A percentile compares a stretch with the other conserved stretches of the same genome.
phyloP scores from a whole-genome alignment of 2,113 vertebrate genomes.

The Syrrhaptes paradoxus region DNA sequence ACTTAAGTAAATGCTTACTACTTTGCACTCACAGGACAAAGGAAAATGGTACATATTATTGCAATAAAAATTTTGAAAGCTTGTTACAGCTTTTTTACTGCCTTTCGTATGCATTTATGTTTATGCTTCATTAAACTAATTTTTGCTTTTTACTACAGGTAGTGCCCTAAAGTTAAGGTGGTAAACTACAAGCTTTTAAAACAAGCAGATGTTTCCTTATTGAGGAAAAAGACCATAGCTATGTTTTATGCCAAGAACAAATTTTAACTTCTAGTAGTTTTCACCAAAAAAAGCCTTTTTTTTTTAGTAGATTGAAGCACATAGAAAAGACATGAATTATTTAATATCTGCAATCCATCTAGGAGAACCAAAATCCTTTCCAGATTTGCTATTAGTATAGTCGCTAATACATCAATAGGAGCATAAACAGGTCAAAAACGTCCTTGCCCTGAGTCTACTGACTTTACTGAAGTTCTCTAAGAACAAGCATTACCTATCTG shows the following conservation, averaged over 20 bases:
- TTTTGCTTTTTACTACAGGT: conserved; percentile 20
- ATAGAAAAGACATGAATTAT: background rate
- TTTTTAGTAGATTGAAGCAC: background rate
- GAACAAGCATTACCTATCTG: background rate
- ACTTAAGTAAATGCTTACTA: background rate
- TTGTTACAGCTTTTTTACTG: conserved; percentile 55
- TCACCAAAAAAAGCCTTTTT: background rate
- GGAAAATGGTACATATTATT: background rate
- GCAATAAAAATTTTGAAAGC: conserved; percentile 48
- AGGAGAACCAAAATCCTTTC: background rate
- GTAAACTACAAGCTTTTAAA: conserved; percentile 35
- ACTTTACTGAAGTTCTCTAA: background rate
- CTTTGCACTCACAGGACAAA: background rate
- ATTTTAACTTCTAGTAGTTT: conserved; percentile 42
- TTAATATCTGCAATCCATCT: background rate
- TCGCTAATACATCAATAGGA: background rate
- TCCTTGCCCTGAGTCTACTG: background rate
- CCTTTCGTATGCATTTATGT: conserved; percentile 36
- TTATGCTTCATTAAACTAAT: conserved; percentile 63
- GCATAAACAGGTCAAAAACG: background rate
- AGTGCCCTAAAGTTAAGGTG: conserved; percentile 29
- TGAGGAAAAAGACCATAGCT: background rate
- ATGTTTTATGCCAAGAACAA: conserved; percentile 28
- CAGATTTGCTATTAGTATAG: background rate
- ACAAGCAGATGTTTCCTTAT: conserved; percentile 40